Evolutionary conservation across 2,888 invertebrate species (phyloP), one percentile per base, ranked within the genome.

Genomic region (Ectemnius cavifrons): DNA sequence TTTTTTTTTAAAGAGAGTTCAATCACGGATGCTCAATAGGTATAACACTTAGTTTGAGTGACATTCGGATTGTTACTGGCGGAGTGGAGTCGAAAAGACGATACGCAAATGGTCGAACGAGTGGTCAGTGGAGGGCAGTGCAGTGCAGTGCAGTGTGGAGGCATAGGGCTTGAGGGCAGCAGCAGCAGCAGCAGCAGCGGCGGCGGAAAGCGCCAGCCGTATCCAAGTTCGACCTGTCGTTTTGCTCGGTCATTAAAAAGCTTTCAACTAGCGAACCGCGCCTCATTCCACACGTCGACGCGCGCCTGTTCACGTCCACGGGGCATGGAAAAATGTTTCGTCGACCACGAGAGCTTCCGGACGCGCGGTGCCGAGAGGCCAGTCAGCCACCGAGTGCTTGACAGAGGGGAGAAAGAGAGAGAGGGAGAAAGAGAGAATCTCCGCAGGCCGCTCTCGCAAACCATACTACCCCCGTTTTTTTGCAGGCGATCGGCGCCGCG

Each of bases 241-340:
- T 82, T 80, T 81, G 79, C 68, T 60, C 78, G 78, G 81, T 84
- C 80, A 84, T 85, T 85, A 85, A 85, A 85, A 84, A 85, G 80
- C 85, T 85, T 85, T 85, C 85, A 85, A 79, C 73, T 72, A 73
- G 62, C 70, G 75, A 75, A 78, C 76, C 70, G 70, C 76, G 70
- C 61, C 78, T 82, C 78, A 77, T 78, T 82, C 78, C 78, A 77
- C 78, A 70, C 74, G 80, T 75, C 83, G 80, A 49, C 72, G 75
- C 79, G 69, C 73, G 14, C 52, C n/a, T 16, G 52, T 52, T 52
- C 52, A 52, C 16, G 71, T 71, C 70, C 73, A 67, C 62, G 77
- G 37, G 71, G 66, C 75, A 77, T 71, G 79, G 78, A 80, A 83
- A 83, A 83, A 83, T 83, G 77, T 83, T 83, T 83, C 79, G 77